Percentiles rank a stretch among this genome's conserved stretches.
Conservation (phyloP, 1,140 invertebrate genomes). For the Eueides isabella region DNA sequence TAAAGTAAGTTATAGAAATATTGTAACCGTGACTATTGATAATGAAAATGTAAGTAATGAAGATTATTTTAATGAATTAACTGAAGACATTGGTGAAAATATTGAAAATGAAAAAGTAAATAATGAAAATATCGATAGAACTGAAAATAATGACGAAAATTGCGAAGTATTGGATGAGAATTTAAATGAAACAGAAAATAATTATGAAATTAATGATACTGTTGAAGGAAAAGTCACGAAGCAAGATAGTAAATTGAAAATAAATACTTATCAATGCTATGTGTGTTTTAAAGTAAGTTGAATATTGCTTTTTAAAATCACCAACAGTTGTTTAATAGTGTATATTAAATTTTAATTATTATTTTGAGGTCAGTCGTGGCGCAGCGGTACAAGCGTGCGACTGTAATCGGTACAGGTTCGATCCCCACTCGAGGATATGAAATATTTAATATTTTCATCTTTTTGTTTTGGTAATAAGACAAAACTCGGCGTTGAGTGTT, state of each 20-base stretch:
- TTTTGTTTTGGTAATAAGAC: neutral
- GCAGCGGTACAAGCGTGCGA: too few relatives aligned
- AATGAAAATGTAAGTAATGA: slow-evolving; percentile 24
- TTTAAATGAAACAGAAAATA: neutral
- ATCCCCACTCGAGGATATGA: too few relatives aligned
- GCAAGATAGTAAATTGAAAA: slow-evolving; percentile 26
- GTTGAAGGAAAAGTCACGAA: neutral
- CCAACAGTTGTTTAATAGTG: too few relatives aligned
- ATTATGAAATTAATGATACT: neutral
- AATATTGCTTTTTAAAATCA: too few relatives aligned
- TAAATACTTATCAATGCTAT: slow-evolving; percentile 65
- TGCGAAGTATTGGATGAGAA: neutral
- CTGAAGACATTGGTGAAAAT: neutral
- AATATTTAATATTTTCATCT: too few relatives aligned
- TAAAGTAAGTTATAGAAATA: slow-evolving; percentile 26
- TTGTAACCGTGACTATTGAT: slow-evolving; percentile 13
- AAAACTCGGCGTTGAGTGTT: neutral
- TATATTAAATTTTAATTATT: too few relatives aligned
- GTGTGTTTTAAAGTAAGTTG: slow-evolving; percentile 63
- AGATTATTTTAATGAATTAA: neutral
- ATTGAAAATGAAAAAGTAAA: neutral
- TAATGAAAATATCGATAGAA: neutral
- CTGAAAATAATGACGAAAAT: neutral
- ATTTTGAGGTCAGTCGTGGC: too few relatives aligned
- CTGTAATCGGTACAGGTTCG: too few relatives aligned